Evolutionary conservation across 2,888 invertebrate species (phyloP).

Genomic region (Gisinianus flammeolus): DNA sequence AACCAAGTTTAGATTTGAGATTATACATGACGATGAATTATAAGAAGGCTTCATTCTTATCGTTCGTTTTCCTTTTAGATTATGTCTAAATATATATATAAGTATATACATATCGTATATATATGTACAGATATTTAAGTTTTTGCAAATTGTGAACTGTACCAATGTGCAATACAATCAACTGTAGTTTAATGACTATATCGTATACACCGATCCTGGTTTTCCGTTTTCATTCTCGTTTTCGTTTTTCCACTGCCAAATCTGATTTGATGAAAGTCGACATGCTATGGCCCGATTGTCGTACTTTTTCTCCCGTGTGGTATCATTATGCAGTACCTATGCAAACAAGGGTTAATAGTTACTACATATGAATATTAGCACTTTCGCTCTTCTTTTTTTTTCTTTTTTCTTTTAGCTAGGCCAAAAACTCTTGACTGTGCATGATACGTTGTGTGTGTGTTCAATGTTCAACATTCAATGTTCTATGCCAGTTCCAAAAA

Average conservation of each 20-base stretch:
- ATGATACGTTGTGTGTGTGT: background rate
- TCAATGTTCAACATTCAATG: background rate
- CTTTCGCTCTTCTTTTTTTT: conserved; percentile 21
- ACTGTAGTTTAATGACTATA: too few species aligned
- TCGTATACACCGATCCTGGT: too few species aligned
- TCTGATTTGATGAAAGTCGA: conserved; percentile 19
- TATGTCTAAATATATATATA: too few species aligned
- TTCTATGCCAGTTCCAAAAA: conserved; percentile 2
- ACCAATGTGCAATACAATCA: too few species aligned
- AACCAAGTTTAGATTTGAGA: conserved; percentile 10
- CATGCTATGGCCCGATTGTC: conserved; percentile 27
- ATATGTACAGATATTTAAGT: too few species aligned
- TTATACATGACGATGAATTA: too few species aligned
- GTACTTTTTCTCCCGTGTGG: background rate
- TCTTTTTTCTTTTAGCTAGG: background rate
- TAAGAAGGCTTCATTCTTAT: conserved; percentile 10
- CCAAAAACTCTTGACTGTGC: background rate
- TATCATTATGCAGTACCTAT: background rate
- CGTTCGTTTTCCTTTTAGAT: background rate
- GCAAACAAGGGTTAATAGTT: background rate
- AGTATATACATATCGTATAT: too few species aligned
- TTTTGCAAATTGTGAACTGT: too few species aligned
- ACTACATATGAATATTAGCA: background rate
- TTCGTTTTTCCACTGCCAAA: conserved; percentile 26
- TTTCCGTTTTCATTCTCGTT: too few species aligned